These are phyloP conservation scores for Hephaestus fuliginosus DNA, from an alignment of 2,797 vertebrate genomes.

Conservation along the genomic window DNA sequence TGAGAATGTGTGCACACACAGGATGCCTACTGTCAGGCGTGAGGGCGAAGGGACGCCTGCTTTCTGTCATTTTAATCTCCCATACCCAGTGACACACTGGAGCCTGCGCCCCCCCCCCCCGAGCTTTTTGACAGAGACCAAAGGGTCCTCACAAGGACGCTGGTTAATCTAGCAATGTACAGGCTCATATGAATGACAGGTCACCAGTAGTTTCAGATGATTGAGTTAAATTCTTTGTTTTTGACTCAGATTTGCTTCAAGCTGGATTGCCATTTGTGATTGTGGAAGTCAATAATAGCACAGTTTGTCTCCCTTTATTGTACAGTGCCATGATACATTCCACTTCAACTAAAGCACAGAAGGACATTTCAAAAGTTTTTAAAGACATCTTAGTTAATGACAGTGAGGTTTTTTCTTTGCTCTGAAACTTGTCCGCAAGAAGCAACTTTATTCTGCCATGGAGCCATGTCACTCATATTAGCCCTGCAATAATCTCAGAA, in stretches of 20 bases:
- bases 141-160: slow-evolving; percentile 75
- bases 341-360: slow-evolving; percentile 82
- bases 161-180: slow-evolving; percentile 68
- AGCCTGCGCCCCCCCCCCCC: slow-evolving; percentile 61
- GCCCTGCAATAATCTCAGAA: slow-evolving; percentile 77
- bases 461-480: slow-evolving; percentile 67
- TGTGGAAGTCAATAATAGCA: slow-evolving; percentile 73
- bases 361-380: slow-evolving; percentile 64
- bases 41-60: slow-evolving; percentile 70
- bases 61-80: slow-evolving; percentile 71
- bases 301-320: slow-evolving; percentile 82
- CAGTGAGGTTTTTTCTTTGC: slow-evolving; percentile 34
- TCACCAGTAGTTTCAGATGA: slow-evolving; percentile 51
- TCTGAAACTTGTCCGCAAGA: slow-evolving; percentile 46
- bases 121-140: slow-evolving; percentile 78
- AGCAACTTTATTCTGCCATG: slow-evolving; percentile 54
- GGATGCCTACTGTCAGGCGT: slow-evolving; percentile 77
- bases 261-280: slow-evolving; percentile 71
- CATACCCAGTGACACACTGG: slow-evolving; percentile 60
- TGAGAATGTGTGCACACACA: slow-evolving; percentile 68
- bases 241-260: slow-evolving; percentile 57
- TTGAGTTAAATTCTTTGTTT: slow-evolving; percentile 56
- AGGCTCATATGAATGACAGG: slow-evolving; percentile 68
- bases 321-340: slow-evolving; percentile 85
- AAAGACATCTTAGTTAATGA: slow-evolving; percentile 51